Percentiles rank a stretch among this genome's conserved stretches.
These are phyloP conservation scores for Quadriops clusia DNA, from an alignment of 2,888 invertebrate species.

Conservation along the genomic window DNA sequence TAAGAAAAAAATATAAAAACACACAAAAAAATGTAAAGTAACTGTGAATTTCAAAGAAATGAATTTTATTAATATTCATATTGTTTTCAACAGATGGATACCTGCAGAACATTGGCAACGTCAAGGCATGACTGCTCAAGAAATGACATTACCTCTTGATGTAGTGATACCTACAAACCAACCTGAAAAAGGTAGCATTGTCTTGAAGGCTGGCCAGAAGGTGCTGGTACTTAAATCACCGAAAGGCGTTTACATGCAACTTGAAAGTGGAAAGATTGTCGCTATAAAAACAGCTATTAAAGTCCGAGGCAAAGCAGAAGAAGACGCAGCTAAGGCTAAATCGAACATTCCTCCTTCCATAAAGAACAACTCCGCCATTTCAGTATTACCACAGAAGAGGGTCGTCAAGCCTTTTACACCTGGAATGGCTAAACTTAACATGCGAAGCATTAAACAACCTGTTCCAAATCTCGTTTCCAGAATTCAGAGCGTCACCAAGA, in stretches of 20 bases:
- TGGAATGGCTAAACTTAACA: constrained; percentile 28
- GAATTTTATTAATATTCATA: too few relatives aligned
- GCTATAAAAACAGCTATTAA: constrained; percentile 75
- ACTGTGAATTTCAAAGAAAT: neutral
- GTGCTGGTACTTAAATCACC: constrained; percentile 91
- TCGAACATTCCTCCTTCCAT: constrained; percentile 30
- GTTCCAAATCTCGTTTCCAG: constrained; percentile 32
- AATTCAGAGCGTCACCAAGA: constrained; percentile 27
- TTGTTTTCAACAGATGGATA: too few relatives aligned
- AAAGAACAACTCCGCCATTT: constrained; percentile 49
- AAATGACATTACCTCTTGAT: constrained; percentile 82
- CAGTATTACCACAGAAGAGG: constrained; percentile 41
- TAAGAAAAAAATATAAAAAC: too few relatives aligned
- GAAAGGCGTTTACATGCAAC: constrained; percentile 91
- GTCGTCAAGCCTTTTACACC: constrained; percentile 25
- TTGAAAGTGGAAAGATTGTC: constrained; percentile 89
- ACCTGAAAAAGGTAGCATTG: constrained; percentile 74
- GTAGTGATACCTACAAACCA: constrained; percentile 89
- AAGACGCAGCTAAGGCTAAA: constrained; percentile 26
- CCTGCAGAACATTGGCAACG: constrained; percentile 85
- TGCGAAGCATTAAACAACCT: constrained; percentile 30
- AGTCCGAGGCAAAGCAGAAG: constrained; percentile 43
- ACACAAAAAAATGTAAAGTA: too few relatives aligned
- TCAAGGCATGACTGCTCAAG: constrained; percentile 91
- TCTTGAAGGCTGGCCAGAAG: constrained; percentile 85